phyloP scores from a whole-genome alignment of 2,888 invertebrate species.

The Neoascia interrupta region DNA sequence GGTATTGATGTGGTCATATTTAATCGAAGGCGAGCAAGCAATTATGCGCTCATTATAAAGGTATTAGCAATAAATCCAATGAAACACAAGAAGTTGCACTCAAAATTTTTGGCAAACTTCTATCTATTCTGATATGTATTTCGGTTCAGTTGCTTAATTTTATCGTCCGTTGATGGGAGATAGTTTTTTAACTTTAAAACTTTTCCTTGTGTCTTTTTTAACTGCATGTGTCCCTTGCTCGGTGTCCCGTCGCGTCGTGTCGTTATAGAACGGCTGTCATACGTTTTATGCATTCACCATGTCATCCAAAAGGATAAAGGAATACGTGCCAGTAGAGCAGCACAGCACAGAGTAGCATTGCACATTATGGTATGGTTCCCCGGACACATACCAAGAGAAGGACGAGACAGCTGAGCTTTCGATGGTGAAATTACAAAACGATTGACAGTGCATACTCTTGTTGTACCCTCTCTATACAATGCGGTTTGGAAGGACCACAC shows the following conservation, averaged over 20 bases:
- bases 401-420: constrained; percentile 52
- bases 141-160: constrained; percentile 59
- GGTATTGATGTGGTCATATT: no score
- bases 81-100: no score
- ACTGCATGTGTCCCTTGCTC: constrained; percentile 14
- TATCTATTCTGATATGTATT: no score
- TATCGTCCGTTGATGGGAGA: constrained; percentile 15
- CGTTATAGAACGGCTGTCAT: constrained; percentile 44
- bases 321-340: constrained; percentile 56
- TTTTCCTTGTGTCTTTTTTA: constrained; percentile 20
- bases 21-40: no score
- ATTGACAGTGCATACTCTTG: constrained; percentile 51
- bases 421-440: constrained; percentile 61
- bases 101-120: no score
- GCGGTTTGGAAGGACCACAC: constrained; percentile 1
- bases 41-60: no score
- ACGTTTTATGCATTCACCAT: constrained; percentile 37
- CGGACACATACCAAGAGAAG: constrained; percentile 23
- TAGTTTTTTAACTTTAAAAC: constrained; percentile 46
- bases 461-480: not conserved
- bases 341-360: constrained; percentile 22
- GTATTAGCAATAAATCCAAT: no score
- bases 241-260: constrained; percentile 34
- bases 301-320: constrained; percentile 50
- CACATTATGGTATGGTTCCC: not conserved